These are phyloP conservation scores for Mungos mungo DNA, from an alignment of 2,113 vertebrate genomes.

Conservation along the genomic window DNA sequence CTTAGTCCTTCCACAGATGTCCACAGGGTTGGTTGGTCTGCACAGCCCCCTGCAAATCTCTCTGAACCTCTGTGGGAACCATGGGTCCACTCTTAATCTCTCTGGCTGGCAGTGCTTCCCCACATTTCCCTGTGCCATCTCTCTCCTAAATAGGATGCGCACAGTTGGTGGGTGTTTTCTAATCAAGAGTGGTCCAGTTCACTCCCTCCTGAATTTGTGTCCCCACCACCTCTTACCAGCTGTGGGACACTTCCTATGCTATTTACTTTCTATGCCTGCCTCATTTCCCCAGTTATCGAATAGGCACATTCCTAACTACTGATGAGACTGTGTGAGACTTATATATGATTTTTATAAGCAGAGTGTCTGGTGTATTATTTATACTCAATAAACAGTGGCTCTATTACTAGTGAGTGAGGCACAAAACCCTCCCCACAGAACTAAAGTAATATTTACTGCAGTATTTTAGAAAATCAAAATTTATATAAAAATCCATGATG, in stretches of 20 bases:
- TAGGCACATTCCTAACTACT: background rate
- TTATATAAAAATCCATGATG: background rate
- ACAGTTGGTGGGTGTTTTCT: background rate
- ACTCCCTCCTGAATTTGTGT: background rate
- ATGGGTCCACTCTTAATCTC: rapidly evolving
- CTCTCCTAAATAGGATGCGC: background rate
- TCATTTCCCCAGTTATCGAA: background rate
- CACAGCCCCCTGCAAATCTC: background rate
- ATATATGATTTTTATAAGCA: background rate
- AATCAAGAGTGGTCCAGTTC: background rate
- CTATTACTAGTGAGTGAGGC: background rate
- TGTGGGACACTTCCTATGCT: background rate
- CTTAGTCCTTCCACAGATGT: background rate
- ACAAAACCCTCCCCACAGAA: background rate
- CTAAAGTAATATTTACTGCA: background rate
- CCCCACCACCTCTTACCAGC: background rate
- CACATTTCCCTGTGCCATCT: too few species aligned
- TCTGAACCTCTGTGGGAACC: background rate
- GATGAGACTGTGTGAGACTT: background rate
- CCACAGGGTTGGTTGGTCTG: background rate
- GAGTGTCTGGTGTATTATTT: background rate
- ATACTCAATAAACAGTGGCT: background rate
- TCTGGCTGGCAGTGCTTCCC: background rate
- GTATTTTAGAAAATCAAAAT: conserved; percentile 16
- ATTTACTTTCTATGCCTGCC: background rate